Base-by-base conservation (phyloP, 53 echinoderm and acorn worm species). In the Holothuria scabra region DNA sequence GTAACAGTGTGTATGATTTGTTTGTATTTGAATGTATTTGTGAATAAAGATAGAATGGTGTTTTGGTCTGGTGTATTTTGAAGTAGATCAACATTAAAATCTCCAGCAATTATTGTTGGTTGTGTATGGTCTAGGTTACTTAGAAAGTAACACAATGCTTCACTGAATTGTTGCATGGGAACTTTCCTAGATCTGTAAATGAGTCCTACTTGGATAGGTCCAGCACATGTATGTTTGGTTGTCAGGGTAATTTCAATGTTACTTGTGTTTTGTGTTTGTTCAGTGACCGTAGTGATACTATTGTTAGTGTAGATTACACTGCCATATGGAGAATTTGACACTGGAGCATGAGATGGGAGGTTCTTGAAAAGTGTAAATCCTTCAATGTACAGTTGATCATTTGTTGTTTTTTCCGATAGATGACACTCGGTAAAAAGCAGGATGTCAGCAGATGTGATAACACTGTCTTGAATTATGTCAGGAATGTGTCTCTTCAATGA, bases 61-160 rank as follows among this genome's bases (percentile, higher is more conserved):
- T 18, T 33, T 38, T 60, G 20, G 18, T 31, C 34, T 21, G 34
- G 38, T 19, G 32, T 65, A 9, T 82, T 35, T 23, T 26, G 38
- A 2, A 82, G 65, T 19, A 64, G 12, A 28, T 85, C 85, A 59
- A 85, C 60, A 62, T 85, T 76, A 46, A 85, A 85, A 57, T 85
- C 85, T n/a, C 65, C 85, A 20, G 67, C 28, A 41, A 85, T 59
- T 24, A 85, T 11, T 22, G 63, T 75, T 85, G 37, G 85, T 33
- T 49, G 28, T 4, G 60, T 59, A 1, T n/a, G 26, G 37, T 85
- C 25, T 5, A 85, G 21, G 23, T 75, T 8, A n/a, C 19, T 29
- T 33, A 76, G 23, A 8, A 85, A 21, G 31, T 76, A 18, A 11
- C 8, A 23, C 57, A 85, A 25, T 41, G 75, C 61, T 31, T 46